These are phyloP conservation scores for Pseudolycoriella hygida DNA, from an alignment of 2,888 invertebrate genomes.

Conservation along the genomic window DNA sequence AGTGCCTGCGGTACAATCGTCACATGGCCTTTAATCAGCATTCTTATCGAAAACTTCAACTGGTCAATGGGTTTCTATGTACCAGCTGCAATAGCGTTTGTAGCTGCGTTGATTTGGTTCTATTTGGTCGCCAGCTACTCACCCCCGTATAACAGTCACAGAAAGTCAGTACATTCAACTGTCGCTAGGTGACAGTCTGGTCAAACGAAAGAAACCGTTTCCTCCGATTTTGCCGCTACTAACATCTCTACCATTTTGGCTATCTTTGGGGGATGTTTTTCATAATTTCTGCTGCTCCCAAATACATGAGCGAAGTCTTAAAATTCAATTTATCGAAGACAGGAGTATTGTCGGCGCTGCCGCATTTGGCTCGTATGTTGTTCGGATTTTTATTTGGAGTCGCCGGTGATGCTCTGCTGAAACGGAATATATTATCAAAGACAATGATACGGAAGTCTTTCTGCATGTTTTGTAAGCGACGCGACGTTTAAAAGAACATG, in stretches of 20 bases:
- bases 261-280: conserved; percentile 62
- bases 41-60: conserved; percentile 39
- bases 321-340: conserved; percentile 54
- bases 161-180: conserved; percentile 45
- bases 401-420: conserved; percentile 43
- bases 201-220: conserved; percentile 33
- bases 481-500: no score
- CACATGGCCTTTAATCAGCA: conserved; percentile 43
- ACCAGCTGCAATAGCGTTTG: conserved; percentile 34
- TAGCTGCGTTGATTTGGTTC: conserved; percentile 42
- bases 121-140: conserved; percentile 42
- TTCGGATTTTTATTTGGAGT: conserved; percentile 53
- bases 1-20: conserved; percentile 51
- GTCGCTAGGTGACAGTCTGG: conserved; percentile 37
- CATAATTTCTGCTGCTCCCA: conserved; percentile 56
- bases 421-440: conserved; percentile 27
- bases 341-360: conserved; percentile 49
- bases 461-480: conserved; percentile 39
- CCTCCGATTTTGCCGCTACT: conserved; percentile 35
- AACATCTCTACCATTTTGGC: conserved; percentile 49
- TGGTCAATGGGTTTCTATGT: conserved; percentile 54
- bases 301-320: conserved; percentile 48
- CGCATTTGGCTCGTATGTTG: conserved; percentile 49
- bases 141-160: conserved; percentile 39
- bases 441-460: conserved; percentile 46